These are phyloP conservation scores for Epicampocera succincta DNA, from an alignment of 2,888 invertebrate species.

Conservation along the genomic window DNA sequence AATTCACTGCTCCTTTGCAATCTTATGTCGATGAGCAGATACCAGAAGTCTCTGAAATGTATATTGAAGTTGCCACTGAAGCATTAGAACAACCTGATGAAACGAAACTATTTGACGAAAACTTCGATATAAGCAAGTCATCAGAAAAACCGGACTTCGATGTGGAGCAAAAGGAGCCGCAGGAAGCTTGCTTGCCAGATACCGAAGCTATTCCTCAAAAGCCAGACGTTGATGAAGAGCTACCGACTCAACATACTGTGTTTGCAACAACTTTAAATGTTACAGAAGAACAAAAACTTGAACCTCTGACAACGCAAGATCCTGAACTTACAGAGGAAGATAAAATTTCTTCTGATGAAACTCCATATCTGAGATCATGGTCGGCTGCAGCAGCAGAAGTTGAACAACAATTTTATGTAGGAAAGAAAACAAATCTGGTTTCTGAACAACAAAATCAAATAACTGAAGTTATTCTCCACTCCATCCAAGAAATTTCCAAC, in stretches of 20 bases:
- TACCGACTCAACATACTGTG: too few relatives aligned
- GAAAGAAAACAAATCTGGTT: not conserved
- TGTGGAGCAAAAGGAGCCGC: too few relatives aligned
- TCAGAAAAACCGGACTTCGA: too few relatives aligned
- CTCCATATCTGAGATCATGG: constrained; percentile 63
- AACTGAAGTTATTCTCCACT: not conserved
- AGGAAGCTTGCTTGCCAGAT: too few relatives aligned
- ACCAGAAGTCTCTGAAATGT: not conserved
- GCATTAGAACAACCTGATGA: constrained; percentile 34
- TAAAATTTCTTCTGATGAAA: not conserved
- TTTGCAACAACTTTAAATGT: not conserved
- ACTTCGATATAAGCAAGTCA: not conserved
- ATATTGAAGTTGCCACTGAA: constrained; percentile 45
- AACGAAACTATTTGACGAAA: not conserved
- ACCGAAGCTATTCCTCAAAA: too few relatives aligned
- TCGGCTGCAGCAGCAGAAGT: constrained; percentile 62
- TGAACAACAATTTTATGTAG: constrained; percentile 35
- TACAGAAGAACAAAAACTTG: not conserved
- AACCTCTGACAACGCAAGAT: not conserved
- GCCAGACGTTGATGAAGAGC: too few relatives aligned
- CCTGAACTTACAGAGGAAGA: not conserved
- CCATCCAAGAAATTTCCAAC: not conserved
- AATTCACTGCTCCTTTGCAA: constrained; percentile 31
- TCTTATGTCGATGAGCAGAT: not conserved
- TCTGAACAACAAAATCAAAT: not conserved